Evolutionary conservation across 1,140 invertebrate species (phyloP).

Genomic region (Marisa cornuarietis): DNA sequence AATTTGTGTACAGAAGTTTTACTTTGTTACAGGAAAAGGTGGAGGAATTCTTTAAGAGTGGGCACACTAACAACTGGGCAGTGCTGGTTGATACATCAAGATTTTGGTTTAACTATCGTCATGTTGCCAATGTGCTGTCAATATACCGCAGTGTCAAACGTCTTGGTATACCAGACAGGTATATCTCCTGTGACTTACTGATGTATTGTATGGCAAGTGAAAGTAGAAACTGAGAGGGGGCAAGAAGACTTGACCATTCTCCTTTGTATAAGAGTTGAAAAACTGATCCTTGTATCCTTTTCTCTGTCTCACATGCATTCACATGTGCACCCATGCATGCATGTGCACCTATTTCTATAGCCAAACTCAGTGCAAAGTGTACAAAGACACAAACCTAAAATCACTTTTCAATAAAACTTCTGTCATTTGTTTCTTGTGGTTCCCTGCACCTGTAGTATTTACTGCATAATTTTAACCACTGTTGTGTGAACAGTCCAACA

Average conservation of each 20-base stretch:
- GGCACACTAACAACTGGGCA: constrained; percentile 99
- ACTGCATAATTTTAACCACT: no score
- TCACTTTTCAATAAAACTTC: no score
- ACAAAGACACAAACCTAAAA: no score
- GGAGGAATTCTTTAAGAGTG: constrained; percentile 62
- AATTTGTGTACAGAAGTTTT: neutral
- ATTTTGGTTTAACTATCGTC: constrained; percentile 99
- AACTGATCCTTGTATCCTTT: no score
- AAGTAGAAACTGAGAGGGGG: neutral
- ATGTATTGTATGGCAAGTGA: neutral
- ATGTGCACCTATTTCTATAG: no score
- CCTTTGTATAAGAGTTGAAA: neutral
- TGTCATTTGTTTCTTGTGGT: no score
- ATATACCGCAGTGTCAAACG: constrained; percentile 98
- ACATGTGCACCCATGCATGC: no score
- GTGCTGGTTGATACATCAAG: constrained; percentile 97
- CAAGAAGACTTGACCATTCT: neutral
- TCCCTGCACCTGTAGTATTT: no score
- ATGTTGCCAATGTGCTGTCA: constrained; percentile 98
- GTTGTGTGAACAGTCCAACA: no score
- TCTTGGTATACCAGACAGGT: constrained; percentile 94
- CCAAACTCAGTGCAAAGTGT: no score
- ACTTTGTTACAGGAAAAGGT: constrained; percentile 38
- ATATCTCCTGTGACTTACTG: constrained; percentile 9
- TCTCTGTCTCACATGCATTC: no score